Evolutionary conservation across 2,888 invertebrate genomes (phyloP), one percentile per base, ranked within the genome.

Genomic region (Miltochrista miniata): DNA sequence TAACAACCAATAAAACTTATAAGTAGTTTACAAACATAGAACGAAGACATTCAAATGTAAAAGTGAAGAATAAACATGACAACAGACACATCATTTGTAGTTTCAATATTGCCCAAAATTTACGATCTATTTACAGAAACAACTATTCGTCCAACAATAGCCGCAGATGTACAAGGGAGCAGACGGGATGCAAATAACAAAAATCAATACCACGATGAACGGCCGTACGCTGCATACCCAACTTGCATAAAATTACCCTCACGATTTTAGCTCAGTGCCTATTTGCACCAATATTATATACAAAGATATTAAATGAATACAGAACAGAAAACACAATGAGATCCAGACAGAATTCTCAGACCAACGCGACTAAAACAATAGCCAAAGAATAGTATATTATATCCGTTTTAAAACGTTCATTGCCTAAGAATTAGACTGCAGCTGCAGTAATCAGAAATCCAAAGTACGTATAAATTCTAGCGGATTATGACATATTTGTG

Each of bases 181-280:
- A 89, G 89, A 87, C 88, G 80, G 81, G 88, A 88, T 88, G 89
- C 86, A 90, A 90, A 90, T 90, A 90, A 88, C 88, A 84, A 89
- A 90, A 90, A 90, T 90, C 90, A 84, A 90, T 90, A 90, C 81
- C 2, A 24, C 18, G 61, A 59, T 64, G 74, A 80, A 76, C 81
- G 80, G 72, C 74, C 71, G 81, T 81, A 81, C 80, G 80, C 79
- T 77, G 76, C 71, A 75, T 70, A 72, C 72, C 75, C 79, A 80
- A 86, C 85, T 65, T 85, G 83, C 80, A 83, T 85, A 76, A 85
- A 87, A 87, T 86, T 85, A 84, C 80, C 75, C 68, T 70, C 62
- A 72, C 75, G 61, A 78, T 81, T 83, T 83, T 74, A 80, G 74
- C 71, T 73, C 73, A 72, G 64, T 74, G 70, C 65, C 67, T 68